Conservation (phyloP, 2,797 vertebrate genomes). For the Mus minutoides region DNA sequence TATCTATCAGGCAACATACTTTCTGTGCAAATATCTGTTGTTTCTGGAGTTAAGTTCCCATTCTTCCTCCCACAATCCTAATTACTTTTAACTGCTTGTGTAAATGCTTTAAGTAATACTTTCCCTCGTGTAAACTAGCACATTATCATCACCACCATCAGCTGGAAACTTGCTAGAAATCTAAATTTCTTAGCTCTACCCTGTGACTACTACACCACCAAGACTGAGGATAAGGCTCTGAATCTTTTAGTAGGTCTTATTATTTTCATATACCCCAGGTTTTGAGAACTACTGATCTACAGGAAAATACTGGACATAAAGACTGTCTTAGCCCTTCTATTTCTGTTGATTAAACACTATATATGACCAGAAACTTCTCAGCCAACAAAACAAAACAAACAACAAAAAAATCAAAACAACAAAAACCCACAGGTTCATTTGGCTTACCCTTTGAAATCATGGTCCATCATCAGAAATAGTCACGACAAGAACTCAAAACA, state of each 20-base stretch:
- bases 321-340: not conserved
- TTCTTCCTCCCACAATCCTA: not conserved
- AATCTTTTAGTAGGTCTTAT: not conserved
- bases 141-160: not conserved
- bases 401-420: too few relatives aligned
- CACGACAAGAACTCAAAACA: not conserved
- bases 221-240: not conserved
- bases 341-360: not conserved
- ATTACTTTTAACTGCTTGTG: not conserved
- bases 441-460: not conserved
- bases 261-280: not conserved
- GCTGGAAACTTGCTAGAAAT: not conserved
- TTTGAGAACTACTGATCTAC: not conserved
- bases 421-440: too few relatives aligned
- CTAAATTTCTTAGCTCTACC: not conserved
- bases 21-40: not conserved
- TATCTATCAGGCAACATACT: not conserved
- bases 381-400: too few relatives aligned
- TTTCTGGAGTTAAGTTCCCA: not conserved
- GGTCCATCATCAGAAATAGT: not conserved
- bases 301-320: not conserved
- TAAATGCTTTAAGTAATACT: not conserved
- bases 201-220: not conserved
- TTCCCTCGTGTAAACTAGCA: not conserved
- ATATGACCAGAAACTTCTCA: not conserved